phyloP scores from a whole-genome alignment of 2,888 invertebrate genomes.

The Agriopis marginaria region DNA sequence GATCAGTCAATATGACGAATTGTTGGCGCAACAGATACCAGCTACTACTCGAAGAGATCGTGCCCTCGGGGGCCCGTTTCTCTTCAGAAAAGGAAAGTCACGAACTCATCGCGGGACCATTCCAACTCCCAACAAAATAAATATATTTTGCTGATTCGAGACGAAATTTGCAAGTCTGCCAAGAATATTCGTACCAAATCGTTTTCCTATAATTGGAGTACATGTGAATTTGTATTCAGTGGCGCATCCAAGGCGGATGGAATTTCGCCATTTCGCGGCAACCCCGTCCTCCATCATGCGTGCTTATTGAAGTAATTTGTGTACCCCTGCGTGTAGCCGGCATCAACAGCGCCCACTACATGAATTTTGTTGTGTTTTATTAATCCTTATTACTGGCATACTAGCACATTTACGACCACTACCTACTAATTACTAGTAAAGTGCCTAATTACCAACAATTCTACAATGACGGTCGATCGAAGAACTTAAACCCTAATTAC shows the following conservation, averaged over 20 bases:
- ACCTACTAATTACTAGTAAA: conserved; percentile 27
- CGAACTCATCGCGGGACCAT: conserved; percentile 73
- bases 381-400: conserved; percentile 37
- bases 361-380: conserved; percentile 57
- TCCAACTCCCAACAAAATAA: conserved; percentile 81
- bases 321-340: conserved; percentile 66
- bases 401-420: conserved; percentile 33
- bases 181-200: conserved; percentile 86
- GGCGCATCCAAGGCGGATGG: conserved; percentile 83
- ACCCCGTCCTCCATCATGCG: conserved; percentile 82
- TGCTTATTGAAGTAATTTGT: conserved; percentile 83
- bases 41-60: conserved; percentile 38
- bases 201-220: conserved; percentile 87
- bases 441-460: conserved; percentile 21
- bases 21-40: conserved; percentile 51
- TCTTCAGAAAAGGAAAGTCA: conserved; percentile 71
- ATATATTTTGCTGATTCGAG: conserved; percentile 85
- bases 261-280: conserved; percentile 80
- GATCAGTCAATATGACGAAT: conserved; percentile 41
- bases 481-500: conserved; percentile 10
- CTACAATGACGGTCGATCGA: conserved; percentile 12
- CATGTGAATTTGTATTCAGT: conserved; percentile 87
- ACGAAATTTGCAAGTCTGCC: conserved; percentile 86
- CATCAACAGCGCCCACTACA: conserved; percentile 48
- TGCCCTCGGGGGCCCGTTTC: conserved; percentile 58